Conservation (phyloP, 2,113 vertebrate species). For the Otus sunia region DNA sequence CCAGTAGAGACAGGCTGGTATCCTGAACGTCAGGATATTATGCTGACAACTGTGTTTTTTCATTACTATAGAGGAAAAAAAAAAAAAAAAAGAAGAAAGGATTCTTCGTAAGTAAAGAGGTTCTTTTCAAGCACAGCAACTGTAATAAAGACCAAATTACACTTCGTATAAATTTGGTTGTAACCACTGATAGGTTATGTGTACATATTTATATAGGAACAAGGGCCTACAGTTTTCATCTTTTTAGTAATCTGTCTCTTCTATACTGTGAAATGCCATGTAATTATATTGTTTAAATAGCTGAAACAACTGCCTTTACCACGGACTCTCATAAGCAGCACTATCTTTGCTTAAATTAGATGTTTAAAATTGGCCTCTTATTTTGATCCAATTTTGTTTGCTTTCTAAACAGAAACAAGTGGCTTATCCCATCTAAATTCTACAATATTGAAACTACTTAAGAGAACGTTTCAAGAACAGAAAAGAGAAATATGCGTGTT, state of each 20-base stretch:
- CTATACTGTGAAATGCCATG: conserved; percentile 48
- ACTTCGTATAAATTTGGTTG: conserved; percentile 68
- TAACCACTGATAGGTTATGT: conserved; percentile 63
- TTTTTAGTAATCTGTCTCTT: conserved; percentile 54
- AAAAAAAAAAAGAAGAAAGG: not conserved
- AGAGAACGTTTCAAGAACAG: not conserved
- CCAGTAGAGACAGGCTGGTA: conserved; percentile 78
- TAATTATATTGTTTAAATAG: conserved; percentile 76
- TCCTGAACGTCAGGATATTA: conserved; percentile 81
- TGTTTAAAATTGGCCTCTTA: conserved; percentile 49
- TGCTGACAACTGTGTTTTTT: conserved; percentile 79
- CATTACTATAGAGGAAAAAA: conserved; percentile 50
- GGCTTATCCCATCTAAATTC: conserved; percentile 11
- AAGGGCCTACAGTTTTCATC: conserved; percentile 32
- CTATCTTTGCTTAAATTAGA: conserved; percentile 56
- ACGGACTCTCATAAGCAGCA: conserved; percentile 22
- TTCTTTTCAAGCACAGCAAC: conserved; percentile 59
- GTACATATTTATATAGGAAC: conserved; percentile 59
- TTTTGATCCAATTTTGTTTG: conserved; percentile 61
- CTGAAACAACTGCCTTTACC: conserved; percentile 64
- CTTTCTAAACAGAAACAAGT: conserved; percentile 67
- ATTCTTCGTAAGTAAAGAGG: conserved; percentile 63
- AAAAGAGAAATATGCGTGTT: not conserved
- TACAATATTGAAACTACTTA: not conserved
- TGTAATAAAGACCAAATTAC: conserved; percentile 67